Evolutionary conservation across 1,140 invertebrate species (phyloP), one percentile per base, ranked within the genome.

Genomic region (Venustaconcha ellipsiformis): DNA sequence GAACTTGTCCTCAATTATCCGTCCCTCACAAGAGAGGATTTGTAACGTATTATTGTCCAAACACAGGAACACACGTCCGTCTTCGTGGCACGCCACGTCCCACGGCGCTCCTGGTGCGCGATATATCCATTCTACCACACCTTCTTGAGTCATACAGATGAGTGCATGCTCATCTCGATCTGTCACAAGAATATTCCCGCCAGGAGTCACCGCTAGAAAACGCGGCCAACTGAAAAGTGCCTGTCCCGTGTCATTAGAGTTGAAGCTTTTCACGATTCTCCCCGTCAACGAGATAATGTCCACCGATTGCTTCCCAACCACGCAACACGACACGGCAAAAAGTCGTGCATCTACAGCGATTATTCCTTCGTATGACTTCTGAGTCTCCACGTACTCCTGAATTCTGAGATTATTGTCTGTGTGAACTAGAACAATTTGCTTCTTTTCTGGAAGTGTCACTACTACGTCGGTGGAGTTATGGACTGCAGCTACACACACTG

Each of bases 301-400:
- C 56, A 77, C 59, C 23, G 63, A 58, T 68, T 77, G 75, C 18
- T 48, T 65, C 56, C 65, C 75, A 23, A 77, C 57, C 8, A 72
- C 65, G 48, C 75, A 77, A 48, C 75, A 77, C 5, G 75, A 77
- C n/a, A 77, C 75, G 0, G 63, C 75, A 68, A 60, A 77, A 18
- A 48, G 59, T n/a, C 57, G 70, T 11, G 60, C 70, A 5, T 58
- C 65, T 18, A 77, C 58, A 56, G 56, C 68, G 8, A 65, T 59
- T 15, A 77, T 77, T 14, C 75, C 75, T 57, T 77, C 75, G 37
- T 77, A 77, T 14, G 75, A 70, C 68, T 72, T 77, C 14, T 18
- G 64, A 58, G 75, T 77, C 58, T 30, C 23, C 15, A 72, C 55
- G 30, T 26, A 59, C 5, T 77, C 75, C 64, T 66, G 60, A 12